Percentiles rank a stretch among this genome's conserved stretches.
These are phyloP conservation scores for Pachyseris speciosa DNA, from an alignment of 64 coral and sea anemone species.

Conservation along the genomic window DNA sequence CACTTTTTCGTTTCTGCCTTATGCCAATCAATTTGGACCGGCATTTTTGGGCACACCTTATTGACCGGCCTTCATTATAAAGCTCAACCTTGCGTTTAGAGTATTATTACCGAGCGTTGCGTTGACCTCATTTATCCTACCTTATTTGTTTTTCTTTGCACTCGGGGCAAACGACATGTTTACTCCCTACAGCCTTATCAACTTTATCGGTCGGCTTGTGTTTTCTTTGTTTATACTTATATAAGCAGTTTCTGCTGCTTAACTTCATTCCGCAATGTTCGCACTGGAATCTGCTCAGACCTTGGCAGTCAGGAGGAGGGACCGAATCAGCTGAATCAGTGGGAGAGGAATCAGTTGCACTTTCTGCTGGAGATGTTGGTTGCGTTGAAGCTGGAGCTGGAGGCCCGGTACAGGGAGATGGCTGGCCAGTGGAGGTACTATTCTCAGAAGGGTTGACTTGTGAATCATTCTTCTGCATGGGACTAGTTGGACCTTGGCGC, in stretches of 20 bases:
- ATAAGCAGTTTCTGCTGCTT: constrained; percentile 18
- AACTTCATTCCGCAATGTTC: constrained; percentile 14
- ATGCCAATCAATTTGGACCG: neutral
- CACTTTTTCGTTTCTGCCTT: neutral
- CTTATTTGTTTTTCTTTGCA: neutral
- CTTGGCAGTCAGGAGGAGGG: neutral
- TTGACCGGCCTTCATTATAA: neutral
- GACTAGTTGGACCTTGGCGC: neutral
- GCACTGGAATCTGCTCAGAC: neutral
- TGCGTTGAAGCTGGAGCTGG: constrained; percentile 3
- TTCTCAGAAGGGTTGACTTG: neutral
- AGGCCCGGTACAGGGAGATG: neutral
- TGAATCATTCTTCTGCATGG: neutral
- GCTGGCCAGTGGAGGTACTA: neutral
- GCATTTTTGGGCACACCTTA: neutral
- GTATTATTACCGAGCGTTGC: neutral
- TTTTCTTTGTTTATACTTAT: constrained; percentile 5
- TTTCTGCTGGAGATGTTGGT: neutral
- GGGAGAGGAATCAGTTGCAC: neutral
- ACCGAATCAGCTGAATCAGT: neutral
- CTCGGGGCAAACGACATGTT: constrained; percentile 5
- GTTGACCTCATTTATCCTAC: neutral
- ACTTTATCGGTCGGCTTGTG: neutral
- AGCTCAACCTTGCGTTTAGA: neutral
- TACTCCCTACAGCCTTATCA: neutral